Conservation (phyloP, 2,113 vertebrate species). For the Xenotilapia flavipinnis region DNA sequence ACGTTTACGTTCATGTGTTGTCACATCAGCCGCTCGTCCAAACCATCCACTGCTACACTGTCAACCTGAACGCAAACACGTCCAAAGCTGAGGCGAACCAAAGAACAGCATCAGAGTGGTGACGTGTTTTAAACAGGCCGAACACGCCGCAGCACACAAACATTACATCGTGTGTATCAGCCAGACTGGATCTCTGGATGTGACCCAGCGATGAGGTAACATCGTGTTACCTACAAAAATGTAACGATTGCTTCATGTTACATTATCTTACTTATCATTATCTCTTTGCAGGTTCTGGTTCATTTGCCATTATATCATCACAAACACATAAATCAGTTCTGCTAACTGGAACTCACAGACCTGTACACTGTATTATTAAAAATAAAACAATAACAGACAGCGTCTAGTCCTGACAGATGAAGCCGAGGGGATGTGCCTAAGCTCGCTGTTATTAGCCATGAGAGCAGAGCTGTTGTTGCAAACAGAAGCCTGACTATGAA, state of each 20-base stretch:
- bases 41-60: background rate
- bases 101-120: background rate
- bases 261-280: background rate
- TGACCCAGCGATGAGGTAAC: background rate
- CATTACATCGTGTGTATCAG: background rate
- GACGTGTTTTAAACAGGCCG: background rate
- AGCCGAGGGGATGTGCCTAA: background rate
- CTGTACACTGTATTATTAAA: background rate
- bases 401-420: background rate
- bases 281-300: background rate
- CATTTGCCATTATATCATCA: background rate
- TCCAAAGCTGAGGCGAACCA: background rate
- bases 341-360: background rate
- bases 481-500: background rate
- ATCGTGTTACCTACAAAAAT: background rate
- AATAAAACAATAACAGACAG: background rate
- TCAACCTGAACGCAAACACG: background rate
- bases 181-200: background rate
- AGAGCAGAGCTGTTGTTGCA: background rate
- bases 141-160: background rate
- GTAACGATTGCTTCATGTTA: background rate
- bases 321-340: background rate
- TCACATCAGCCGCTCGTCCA: background rate
- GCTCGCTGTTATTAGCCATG: background rate
- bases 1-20: background rate